Percentiles rank a stretch among this genome's conserved stretches.
phyloP scores from a whole-genome alignment of 2,888 invertebrate genomes.

The Hermaeophaga mercurialis region DNA sequence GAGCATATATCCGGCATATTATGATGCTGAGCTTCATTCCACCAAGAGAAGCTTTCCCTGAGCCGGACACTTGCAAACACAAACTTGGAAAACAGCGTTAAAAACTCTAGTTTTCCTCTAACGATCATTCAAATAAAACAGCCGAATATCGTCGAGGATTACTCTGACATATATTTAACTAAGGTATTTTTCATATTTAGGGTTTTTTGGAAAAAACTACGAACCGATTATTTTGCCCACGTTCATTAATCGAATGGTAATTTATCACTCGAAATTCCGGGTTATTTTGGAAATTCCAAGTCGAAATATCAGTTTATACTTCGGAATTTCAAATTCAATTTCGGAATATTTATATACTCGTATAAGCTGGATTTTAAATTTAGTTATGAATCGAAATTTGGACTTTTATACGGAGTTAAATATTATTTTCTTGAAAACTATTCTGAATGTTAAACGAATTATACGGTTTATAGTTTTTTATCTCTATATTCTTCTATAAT shows the following conservation, averaged over 20 bases:
- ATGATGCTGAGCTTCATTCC: constrained; percentile 72
- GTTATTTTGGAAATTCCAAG: no score
- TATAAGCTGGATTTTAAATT: no score
- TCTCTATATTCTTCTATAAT: background rate
- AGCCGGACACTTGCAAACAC: constrained; percentile 58
- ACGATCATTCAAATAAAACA: no score
- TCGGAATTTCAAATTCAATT: no score
- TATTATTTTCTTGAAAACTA: no score
- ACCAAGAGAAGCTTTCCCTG: constrained; percentile 71
- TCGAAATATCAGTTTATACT: no score
- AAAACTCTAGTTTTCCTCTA: background rate
- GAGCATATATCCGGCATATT: constrained; percentile 72
- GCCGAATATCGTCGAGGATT: background rate
- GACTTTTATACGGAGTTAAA: no score
- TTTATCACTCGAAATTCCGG: no score
- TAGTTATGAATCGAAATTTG: no score
- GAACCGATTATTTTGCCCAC: background rate
- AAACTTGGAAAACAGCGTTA: constrained; percentile 48
- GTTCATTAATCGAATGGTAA: no score
- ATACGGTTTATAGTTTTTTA: background rate
- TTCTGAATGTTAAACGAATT: no score
- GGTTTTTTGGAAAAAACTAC: background rate
- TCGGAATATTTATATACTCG: no score
- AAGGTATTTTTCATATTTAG: background rate
- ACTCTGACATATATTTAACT: background rate